Base-by-base conservation (phyloP, 2,113 vertebrate genomes). In the Scartelaos histophorus region DNA sequence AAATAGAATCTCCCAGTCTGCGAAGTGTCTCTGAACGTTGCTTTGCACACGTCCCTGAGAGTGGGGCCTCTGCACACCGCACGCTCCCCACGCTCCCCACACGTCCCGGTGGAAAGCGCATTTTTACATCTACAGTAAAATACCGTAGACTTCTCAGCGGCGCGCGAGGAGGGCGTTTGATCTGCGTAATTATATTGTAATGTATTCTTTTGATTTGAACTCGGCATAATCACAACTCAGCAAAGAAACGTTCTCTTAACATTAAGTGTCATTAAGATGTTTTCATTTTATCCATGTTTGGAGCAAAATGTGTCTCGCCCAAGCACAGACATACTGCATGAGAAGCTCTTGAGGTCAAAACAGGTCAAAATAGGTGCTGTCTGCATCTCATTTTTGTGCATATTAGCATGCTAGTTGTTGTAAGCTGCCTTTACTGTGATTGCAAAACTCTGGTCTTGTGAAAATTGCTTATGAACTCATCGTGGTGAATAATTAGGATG, bases 181-280 rank as follows among this genome's bases (percentile, higher is more conserved):
- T 92, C 88, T 92, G 67, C 82, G 69, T 89, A 92, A 93, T 90
- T 90, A 88, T 84, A 90, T 92, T 92, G 81, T 92, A 92, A 91
- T 92, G 75, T 91, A 90, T 93, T 92, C 89, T 84, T 92, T 91
- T 89, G 88, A 91, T 90, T 91, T 86, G 89, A 81, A 90, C 88
- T 80, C 87, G 69, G 79, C 78, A 85, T 86, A 90, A 90, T 85
- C 74, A 87, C 87, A 90, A 88, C 74, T 89, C 89, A 87, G 88
- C 88, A 89, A 89, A 89, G 83, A 82, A 66, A 87, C 73, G 78
- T 82, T 87, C 82, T 84, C 80, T 90, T 90, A 89, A 84, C 85
- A 29, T 29, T 29, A 29, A 29, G 29, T 88, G 85, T 61, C 24
- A 78, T 83, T 56, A 10, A 35, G 15, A 19, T 38, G 10, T 5